Evolutionary conservation across 2,797 vertebrate genomes (phyloP), one percentile per base, ranked within the genome.

Genomic region (Sphaeramia orbicularis): DNA sequence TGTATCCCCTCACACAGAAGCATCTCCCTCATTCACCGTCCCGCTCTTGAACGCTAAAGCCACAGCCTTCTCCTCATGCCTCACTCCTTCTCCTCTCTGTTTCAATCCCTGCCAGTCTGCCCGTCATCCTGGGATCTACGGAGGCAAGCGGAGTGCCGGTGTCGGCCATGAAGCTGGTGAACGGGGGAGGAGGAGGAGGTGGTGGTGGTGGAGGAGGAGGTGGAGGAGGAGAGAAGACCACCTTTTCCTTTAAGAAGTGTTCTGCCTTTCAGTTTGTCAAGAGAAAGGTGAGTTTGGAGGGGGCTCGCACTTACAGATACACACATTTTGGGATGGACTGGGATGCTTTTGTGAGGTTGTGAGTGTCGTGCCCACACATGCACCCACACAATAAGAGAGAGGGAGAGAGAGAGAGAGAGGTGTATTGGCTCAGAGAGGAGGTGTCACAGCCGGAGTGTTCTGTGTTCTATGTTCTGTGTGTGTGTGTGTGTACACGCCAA

Each of bases 211-310:
- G 47, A 9, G 74, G 63, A 65, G 59, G 55, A 1, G 74, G 71
- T 18, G 77, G 68, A 59, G 81, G 87, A 6, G 83, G 89, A 61
- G 96, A 97, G 88, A 94, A 94, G 84, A 89, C 90, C 14, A 80
- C 91, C 65, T 99, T 99, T 90, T 97, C 96, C 87, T 97, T 96
- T 90, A 98, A 98, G 95, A 98, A 98, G 90, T 98, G 97, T 73
- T 98, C 97, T 67, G 96, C 97, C 78, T 99, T 98, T 90, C 97
- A 98, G 82, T 98, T 98, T 91, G 96, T 99, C 89, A 99, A 99
- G 91, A 97, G 97, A 80, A 96, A 97, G 96, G 97, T 99, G 94
- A 96, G 96, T 84, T 80, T 48, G 53, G 54, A 48, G 53, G 9
- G 8, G 14, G 37, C 69, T 27, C 40, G 50, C 37, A 32, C 38